Conservation (phyloP, 1,140 invertebrate species). For the Hormaphis cornu region DNA sequence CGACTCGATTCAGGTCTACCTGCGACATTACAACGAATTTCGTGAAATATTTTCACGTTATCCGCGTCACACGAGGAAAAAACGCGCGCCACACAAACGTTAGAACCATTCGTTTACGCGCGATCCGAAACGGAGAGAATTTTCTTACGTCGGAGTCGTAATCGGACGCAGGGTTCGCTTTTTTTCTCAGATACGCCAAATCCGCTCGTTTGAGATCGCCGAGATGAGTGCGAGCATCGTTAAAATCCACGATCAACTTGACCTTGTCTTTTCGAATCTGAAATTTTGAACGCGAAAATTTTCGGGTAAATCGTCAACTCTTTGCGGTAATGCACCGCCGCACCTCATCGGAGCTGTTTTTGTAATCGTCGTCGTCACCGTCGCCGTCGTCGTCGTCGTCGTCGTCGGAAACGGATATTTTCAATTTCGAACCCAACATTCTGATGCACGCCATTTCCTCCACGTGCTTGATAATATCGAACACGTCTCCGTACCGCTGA, state of each 20-base stretch:
- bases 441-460: not conserved
- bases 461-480: not conserved
- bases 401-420: not conserved
- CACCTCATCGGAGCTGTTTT: not conserved
- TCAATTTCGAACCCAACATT: not conserved
- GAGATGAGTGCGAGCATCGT: not conserved
- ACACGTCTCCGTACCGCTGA: not conserved
- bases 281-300: not conserved
- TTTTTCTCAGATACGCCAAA: not conserved
- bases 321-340: not conserved
- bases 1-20: too few species aligned
- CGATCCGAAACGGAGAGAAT: too few species aligned
- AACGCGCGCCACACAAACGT: too few species aligned
- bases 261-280: not conserved
- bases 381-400: not conserved
- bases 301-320: not conserved
- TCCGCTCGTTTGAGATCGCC: not conserved
- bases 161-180: too few species aligned
- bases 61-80: too few species aligned
- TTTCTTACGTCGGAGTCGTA: too few species aligned
- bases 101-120: too few species aligned
- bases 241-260: not conserved
- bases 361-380: not conserved
- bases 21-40: too few species aligned
- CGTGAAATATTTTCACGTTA: too few species aligned